phyloP scores from a whole-genome alignment of 2,113 vertebrate genomes.

The Mus spicilegus region DNA sequence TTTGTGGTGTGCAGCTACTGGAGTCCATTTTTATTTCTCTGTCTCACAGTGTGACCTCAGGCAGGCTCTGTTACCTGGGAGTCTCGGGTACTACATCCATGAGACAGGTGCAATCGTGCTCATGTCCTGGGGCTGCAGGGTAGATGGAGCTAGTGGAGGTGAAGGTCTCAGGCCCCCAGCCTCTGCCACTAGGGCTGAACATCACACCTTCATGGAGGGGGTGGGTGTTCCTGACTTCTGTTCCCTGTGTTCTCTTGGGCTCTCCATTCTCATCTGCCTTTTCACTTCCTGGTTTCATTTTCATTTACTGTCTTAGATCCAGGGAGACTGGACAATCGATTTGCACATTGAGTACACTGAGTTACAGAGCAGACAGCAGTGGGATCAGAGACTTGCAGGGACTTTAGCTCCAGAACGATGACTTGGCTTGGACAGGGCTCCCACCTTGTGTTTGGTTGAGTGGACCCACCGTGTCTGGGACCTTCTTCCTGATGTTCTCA shows the following conservation, averaged over 20 bases:
- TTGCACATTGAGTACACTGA: not conserved
- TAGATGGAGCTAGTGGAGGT: not conserved
- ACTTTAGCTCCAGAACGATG: not conserved
- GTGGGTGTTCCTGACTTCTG: accelerated
- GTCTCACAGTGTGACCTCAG: not conserved
- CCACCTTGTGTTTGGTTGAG: not conserved
- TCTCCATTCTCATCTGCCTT: not conserved
- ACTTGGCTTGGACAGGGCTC: not conserved
- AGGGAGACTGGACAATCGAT: not conserved
- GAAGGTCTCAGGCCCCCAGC: not conserved
- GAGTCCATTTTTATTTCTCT: not conserved
- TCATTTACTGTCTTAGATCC: not conserved
- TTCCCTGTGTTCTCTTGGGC: not conserved
- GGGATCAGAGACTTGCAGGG: not conserved
- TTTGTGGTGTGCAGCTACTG: not conserved
- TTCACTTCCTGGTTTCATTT: not conserved
- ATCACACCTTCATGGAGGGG: not conserved
- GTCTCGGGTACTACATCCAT: not conserved
- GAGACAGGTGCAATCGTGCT: accelerated
- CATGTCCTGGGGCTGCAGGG: not conserved
- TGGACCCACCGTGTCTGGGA: not conserved
- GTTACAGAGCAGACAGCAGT: not conserved
- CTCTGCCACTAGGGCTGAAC: not conserved
- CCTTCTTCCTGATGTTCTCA: not conserved
- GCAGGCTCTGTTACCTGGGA: not conserved